Evolutionary conservation across 2,113 vertebrate species (phyloP).

Genomic region (Aphelocoma coerulescens): DNA sequence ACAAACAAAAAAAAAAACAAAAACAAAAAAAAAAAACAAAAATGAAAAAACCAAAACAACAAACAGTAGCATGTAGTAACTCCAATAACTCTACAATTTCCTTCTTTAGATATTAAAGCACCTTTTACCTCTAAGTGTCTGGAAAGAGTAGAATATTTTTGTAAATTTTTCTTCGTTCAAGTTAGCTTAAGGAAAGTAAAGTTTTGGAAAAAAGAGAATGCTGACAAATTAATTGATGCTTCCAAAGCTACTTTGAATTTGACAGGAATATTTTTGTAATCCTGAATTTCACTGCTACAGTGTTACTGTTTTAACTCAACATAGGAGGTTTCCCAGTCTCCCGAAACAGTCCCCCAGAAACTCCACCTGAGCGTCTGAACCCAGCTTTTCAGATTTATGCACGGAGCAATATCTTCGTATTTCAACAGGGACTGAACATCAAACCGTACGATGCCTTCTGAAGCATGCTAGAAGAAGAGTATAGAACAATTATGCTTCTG

Average conservation of each 20-base stretch:
- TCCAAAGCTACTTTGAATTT: neutral
- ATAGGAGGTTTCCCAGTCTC: neutral
- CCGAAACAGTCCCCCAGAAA: neutral
- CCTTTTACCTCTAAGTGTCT: neutral
- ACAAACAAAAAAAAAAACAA: neutral
- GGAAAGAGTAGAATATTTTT: neutral
- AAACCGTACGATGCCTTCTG: constrained; percentile 91
- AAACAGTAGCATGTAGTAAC: neutral
- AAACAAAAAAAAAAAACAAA: neutral
- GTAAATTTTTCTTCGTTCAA: neutral
- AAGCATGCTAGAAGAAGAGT: constrained; percentile 81
- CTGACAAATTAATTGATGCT: neutral
- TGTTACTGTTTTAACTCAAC: neutral
- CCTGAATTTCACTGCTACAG: neutral
- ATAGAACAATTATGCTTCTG: neutral
- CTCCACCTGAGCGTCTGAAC: constrained; percentile 92
- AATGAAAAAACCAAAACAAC: fast-evolving
- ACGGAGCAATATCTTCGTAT: constrained; percentile 93
- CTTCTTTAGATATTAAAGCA: neutral
- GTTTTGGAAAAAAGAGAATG: neutral
- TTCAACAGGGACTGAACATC: constrained; percentile 88
- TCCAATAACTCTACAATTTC: neutral
- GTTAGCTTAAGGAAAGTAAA: neutral
- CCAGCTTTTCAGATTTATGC: constrained; percentile 95
- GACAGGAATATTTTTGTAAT: neutral